Evolutionary conservation across 2,888 invertebrate genomes (phyloP).

Genomic region (Cataglyphis cursor): DNA sequence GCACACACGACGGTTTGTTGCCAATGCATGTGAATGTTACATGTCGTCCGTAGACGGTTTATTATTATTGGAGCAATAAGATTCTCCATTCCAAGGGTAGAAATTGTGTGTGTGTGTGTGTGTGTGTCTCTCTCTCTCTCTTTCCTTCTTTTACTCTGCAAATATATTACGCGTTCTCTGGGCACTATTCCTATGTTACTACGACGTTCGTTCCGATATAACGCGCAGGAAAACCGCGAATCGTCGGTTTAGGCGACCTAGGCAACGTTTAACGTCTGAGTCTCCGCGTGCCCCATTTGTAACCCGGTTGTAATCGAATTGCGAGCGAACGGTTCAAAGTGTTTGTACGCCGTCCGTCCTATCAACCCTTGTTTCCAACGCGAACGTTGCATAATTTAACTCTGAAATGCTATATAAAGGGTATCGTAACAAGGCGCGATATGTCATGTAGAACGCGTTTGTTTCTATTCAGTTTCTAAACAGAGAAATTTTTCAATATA

Average conservation of each 20-base stretch:
- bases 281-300: slow-evolving; percentile 58
- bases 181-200: background rate
- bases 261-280: slow-evolving; percentile 50
- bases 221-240: slow-evolving; percentile 72
- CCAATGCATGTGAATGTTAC: slow-evolving; percentile 58
- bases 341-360: slow-evolving; percentile 35
- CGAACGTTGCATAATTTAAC: slow-evolving; percentile 76
- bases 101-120: slow-evolving; percentile 1
- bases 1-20: background rate
- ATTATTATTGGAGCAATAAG: slow-evolving; percentile 66
- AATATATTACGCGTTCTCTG: slow-evolving; percentile 14
- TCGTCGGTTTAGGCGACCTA: slow-evolving; percentile 64
- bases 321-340: slow-evolving; percentile 60
- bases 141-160: slow-evolving; percentile 7
- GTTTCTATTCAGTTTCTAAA: background rate
- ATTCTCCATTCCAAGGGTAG: slow-evolving; percentile 47
- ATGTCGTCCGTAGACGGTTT: slow-evolving; percentile 70
- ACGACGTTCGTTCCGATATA: slow-evolving; percentile 16
- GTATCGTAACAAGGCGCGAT: background rate
- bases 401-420: slow-evolving; percentile 69
- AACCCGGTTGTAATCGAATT: slow-evolving; percentile 74
- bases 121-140: background rate
- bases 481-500: background rate
- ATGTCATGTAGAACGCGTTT: slow-evolving; percentile 16
- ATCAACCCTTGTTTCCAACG: slow-evolving; percentile 76